A percentile compares a stretch with the other conserved stretches of the same genome.
Conservation (phyloP, 2,888 invertebrate genomes). For the Cepaea hortensis region DNA sequence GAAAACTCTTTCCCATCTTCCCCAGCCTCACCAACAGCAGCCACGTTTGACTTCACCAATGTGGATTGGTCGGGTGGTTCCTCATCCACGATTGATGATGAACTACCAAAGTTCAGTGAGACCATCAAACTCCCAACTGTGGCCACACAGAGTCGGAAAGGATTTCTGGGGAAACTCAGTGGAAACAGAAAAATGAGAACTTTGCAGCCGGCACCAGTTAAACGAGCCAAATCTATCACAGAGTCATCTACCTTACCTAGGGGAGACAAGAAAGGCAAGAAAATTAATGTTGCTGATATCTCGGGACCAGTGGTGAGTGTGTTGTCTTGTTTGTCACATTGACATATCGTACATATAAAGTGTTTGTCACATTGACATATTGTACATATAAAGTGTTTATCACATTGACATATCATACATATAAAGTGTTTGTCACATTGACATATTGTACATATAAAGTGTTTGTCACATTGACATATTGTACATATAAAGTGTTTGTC, state of each 20-base stretch:
- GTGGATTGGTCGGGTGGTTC: constrained; percentile 43
- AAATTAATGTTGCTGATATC: constrained; percentile 69
- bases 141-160: constrained; percentile 61
- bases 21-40: constrained; percentile 28
- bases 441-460: no score
- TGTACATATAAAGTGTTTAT: no score
- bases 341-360: not conserved
- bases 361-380: no score
- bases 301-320: constrained; percentile 69
- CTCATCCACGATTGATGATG: constrained; percentile 49
- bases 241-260: constrained; percentile 59
- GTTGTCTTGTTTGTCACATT: not conserved
- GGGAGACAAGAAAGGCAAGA: constrained; percentile 61
- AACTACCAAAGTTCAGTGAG: constrained; percentile 54
- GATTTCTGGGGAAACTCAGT: constrained; percentile 66
- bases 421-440: no score
- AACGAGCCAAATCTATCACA: constrained; percentile 69
- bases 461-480: no score
- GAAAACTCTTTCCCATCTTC: constrained; percentile 47
- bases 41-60: constrained; percentile 18
- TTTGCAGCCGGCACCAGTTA: constrained; percentile 60
- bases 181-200: constrained; percentile 62
- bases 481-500: no score
- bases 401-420: no score
- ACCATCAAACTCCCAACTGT: constrained; percentile 69